phyloP scores from a whole-genome alignment of 2,797 vertebrate species.

The Prionace glauca region DNA sequence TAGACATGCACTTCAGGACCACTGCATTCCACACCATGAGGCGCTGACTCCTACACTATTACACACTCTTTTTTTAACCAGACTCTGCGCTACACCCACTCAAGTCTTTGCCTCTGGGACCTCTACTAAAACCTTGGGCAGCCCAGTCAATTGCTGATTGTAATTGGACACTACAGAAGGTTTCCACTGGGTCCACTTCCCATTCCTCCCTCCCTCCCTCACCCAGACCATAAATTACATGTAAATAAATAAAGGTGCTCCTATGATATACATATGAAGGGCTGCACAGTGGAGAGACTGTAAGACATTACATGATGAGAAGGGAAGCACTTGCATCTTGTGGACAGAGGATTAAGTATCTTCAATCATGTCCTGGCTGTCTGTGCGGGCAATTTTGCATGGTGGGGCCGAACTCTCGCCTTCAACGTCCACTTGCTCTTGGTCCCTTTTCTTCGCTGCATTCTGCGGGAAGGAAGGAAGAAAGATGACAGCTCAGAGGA shows the following conservation, averaged over 20 bases:
- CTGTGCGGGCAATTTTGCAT: conserved; percentile 75
- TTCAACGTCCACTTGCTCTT: conserved; percentile 69
- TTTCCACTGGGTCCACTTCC: not conserved
- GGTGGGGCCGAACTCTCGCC: conserved; percentile 73
- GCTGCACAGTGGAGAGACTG: conserved; percentile 44
- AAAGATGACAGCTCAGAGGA: not conserved
- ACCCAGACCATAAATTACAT: conserved; percentile 45
- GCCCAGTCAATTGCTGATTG: not conserved
- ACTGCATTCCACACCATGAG: not conserved
- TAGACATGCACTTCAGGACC: not conserved
- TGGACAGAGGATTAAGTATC: conserved; percentile 64
- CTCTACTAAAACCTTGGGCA: not conserved
- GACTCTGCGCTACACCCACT: not conserved
- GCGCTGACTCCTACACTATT: not conserved
- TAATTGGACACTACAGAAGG: not conserved
- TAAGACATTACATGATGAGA: conserved; percentile 47
- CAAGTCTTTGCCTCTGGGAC: not conserved
- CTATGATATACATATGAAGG: conserved; percentile 54
- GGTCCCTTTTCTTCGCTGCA: conserved; percentile 77
- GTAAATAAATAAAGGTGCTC: conserved; percentile 65
- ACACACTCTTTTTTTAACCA: not conserved
- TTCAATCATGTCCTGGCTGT: conserved; percentile 75
- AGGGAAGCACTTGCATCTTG: conserved; percentile 46
- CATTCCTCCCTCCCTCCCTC: not conserved
- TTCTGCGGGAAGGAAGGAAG: conserved; percentile 56